Conservation (phyloP, 2,113 vertebrate species). For the Tursiops truncatus region DNA sequence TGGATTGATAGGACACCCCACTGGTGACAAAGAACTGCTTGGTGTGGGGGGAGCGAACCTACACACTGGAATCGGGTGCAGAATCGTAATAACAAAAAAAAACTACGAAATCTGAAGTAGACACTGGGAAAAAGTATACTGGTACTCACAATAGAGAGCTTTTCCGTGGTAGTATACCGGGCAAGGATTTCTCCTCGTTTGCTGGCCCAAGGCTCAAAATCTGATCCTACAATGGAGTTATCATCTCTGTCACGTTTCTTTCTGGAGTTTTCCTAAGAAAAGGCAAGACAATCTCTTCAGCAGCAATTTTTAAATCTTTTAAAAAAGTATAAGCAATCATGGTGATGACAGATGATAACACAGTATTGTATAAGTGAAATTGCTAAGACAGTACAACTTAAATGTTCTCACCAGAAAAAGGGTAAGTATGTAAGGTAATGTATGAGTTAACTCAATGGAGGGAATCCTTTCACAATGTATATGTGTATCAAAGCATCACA, state of each 20-base stretch:
- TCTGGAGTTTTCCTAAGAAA: conserved; percentile 87
- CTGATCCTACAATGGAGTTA: conserved; percentile 85
- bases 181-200: conserved; percentile 96
- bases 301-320: background rate
- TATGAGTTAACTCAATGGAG: background rate
- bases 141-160: conserved; percentile 94
- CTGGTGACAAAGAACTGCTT: background rate
- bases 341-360: no score
- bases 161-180: conserved; percentile 97
- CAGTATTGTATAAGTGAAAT: background rate
- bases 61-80: background rate
- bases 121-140: accelerated
- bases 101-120: background rate
- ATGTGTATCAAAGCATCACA: background rate
- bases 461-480: background rate
- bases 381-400: background rate
- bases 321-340: background rate
- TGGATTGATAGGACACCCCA: background rate
- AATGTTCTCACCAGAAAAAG: background rate
- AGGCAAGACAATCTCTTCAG: background rate
- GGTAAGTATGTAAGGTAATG: background rate
- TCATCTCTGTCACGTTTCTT: conserved; percentile 90
- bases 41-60: accelerated
- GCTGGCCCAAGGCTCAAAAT: conserved; percentile 95
- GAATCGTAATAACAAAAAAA: background rate